These are phyloP conservation scores for Anarrhichthys ocellatus DNA, from an alignment of 2,113 vertebrate species.

Conservation along the genomic window DNA sequence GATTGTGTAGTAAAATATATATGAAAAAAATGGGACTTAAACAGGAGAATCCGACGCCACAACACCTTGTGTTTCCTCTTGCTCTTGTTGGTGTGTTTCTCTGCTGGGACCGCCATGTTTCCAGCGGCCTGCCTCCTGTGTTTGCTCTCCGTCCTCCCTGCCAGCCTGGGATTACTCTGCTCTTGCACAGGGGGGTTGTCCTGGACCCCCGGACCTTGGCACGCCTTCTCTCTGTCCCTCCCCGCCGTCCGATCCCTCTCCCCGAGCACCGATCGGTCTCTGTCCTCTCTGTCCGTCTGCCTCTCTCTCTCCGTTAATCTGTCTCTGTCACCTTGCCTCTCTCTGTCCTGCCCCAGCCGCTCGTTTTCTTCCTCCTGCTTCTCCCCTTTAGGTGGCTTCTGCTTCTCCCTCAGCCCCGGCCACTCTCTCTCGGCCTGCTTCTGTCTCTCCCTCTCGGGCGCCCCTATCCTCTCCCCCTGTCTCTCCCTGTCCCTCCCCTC, in stretches of 20 bases:
- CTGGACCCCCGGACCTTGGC: constrained; percentile 52
- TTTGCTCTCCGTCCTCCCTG: constrained; percentile 82
- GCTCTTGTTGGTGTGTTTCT: constrained; percentile 89
- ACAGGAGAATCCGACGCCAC: constrained; percentile 15
- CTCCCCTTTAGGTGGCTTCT: constrained; percentile 55
- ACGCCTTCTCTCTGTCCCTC: constrained; percentile 67
- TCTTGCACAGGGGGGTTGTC: constrained; percentile 62
- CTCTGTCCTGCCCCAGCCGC: constrained; percentile 58
- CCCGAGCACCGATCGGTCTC: constrained; percentile 48
- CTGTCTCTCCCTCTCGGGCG: constrained; percentile 60
- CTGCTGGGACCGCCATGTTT: constrained; percentile 65
- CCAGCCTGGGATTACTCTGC: constrained; percentile 74
- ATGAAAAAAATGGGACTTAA: background rate
- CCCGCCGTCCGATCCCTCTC: constrained; percentile 49
- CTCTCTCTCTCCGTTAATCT: constrained; percentile 62
- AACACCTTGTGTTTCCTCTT: constrained; percentile 97
- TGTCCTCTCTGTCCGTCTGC: constrained; percentile 61
- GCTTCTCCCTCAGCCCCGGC: constrained; percentile 47
- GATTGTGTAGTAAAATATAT: background rate
- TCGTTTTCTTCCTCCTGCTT: constrained; percentile 66
- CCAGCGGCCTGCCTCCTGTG: constrained; percentile 86
- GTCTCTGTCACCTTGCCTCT: constrained; percentile 61
- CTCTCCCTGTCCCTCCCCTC: constrained; percentile 56
- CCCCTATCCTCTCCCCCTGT: constrained; percentile 37
- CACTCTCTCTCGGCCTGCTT: constrained; percentile 66